A percentile compares a stretch with the other conserved stretches of the same genome.
Evolutionary conservation across 2,113 vertebrate species (phyloP).

Genomic region (Pelecanoides urinatrix): DNA sequence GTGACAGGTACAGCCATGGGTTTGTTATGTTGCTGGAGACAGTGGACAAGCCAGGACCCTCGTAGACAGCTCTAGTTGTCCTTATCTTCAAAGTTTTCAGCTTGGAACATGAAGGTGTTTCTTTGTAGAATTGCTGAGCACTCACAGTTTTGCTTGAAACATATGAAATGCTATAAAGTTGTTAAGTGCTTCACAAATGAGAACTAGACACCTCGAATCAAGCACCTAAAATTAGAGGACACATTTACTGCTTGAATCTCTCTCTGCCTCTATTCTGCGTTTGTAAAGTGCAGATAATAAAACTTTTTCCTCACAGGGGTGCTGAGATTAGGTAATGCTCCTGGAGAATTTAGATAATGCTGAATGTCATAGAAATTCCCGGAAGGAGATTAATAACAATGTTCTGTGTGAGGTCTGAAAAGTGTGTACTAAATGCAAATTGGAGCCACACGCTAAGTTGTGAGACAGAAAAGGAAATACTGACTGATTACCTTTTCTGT

Average conservation of each 20-base stretch:
- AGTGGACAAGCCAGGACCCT: background rate
- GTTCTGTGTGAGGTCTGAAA: background rate
- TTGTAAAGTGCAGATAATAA: background rate
- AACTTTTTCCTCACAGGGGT: background rate
- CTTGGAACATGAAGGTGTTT: background rate
- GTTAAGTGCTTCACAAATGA: background rate
- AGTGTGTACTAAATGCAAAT: background rate
- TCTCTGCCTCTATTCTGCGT: background rate
- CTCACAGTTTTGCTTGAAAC: background rate
- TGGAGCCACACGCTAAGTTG: background rate
- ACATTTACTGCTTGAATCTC: background rate
- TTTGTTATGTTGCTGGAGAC: background rate
- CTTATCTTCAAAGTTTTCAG: background rate
- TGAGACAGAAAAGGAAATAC: background rate
- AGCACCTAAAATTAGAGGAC: background rate
- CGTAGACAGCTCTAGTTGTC: background rate
- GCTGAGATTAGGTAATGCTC: background rate
- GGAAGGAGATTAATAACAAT: background rate
- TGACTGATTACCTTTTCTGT: background rate
- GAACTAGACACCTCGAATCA: background rate
- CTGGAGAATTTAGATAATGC: background rate
- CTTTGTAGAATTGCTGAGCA: background rate
- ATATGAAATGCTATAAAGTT: background rate
- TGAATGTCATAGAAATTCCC: background rate
- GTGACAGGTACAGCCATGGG: rapidly evolving